Evolutionary conservation across 2,888 invertebrate genomes (phyloP).

Genomic region (Folsomia manolachei): DNA sequence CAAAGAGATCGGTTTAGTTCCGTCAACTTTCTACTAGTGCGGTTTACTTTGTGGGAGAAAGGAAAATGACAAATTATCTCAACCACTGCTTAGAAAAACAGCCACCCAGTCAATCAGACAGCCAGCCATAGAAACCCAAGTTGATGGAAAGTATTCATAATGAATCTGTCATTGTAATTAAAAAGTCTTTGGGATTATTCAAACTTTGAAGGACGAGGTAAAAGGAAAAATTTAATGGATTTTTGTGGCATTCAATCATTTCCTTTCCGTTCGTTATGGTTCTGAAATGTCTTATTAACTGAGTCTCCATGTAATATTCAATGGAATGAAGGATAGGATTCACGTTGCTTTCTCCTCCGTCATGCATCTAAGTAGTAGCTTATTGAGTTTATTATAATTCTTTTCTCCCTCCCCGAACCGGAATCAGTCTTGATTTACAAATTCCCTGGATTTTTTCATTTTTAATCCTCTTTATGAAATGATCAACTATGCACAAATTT

Average conservation of each 20-base stretch:
- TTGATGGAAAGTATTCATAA: conserved; percentile 39
- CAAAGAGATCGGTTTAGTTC: background rate
- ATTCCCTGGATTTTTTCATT: conserved; percentile 13
- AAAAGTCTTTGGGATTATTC: conserved; percentile 34
- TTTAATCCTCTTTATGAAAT: conserved; percentile 23
- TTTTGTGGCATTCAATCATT: conserved; percentile 1
- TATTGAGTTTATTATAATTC: too few species aligned
- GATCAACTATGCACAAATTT: conserved; percentile 10
- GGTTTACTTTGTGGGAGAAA: conserved; percentile 2
- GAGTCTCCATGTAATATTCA: too few species aligned
- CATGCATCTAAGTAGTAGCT: too few species aligned
- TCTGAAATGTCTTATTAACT: too few species aligned
- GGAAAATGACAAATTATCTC: conserved; percentile 51
- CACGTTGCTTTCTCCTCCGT: too few species aligned
- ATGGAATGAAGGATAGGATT: background rate
- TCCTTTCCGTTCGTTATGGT: conserved; percentile 14
- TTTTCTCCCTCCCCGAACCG: background rate
- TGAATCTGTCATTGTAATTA: conserved; percentile 45
- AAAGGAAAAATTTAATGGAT: background rate
- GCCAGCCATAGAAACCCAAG: too few species aligned
- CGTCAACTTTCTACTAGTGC: background rate
- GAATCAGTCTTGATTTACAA: conserved; percentile 13
- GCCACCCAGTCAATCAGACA: too few species aligned
- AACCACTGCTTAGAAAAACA: background rate
- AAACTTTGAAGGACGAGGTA: background rate